Evolutionary conservation across 2,888 invertebrate genomes (phyloP), one percentile per base, ranked within the genome.

Genomic region (Parnassius smintheus): DNA sequence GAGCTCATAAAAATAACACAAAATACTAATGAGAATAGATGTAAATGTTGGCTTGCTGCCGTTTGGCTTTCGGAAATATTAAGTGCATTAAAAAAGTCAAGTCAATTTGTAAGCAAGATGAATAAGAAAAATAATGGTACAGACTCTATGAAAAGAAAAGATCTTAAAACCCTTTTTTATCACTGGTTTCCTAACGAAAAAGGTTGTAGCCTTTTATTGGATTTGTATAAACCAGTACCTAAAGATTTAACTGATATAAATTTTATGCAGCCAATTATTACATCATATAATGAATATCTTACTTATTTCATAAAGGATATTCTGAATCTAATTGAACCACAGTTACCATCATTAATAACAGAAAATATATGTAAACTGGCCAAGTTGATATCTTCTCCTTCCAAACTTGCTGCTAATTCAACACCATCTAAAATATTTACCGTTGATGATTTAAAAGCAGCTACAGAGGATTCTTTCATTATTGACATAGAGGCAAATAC

Each of bases 1-100:
- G 85, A 83, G 58, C 78, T 94, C 11, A 78, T 93, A 35, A 77
- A 84, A 65, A 71, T 92, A 52, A 83, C 91, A 25, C 78, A 90
- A 67, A 73, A 75, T 61, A 75, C 75, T 61, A 74, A 81, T 55
- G 75, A 76, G 59, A 73, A 74, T 41, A 67, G 71, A 9, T 71
- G 79, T 18, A 91, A 76, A 74, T 76, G 85, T 50, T 72, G 78
- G 9, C 75, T 92, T 22, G 91, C 93, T 67, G 88, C 93, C n/a
- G 75, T 92, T 42, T 94, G 94, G 94, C 78, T 92, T 22, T 87
- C 86, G 58, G 84, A 92, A 71, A 91, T 93, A 68, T 80, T 90
- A 53, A 77, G 78, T 61, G 86, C 92, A 65, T 78, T 87, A 41
- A 72, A 82, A 54, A 92, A 87, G 75, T 81, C 86, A 1, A 84